Conservation (phyloP, 2,113 vertebrate species). For the Heliornis fulica region DNA sequence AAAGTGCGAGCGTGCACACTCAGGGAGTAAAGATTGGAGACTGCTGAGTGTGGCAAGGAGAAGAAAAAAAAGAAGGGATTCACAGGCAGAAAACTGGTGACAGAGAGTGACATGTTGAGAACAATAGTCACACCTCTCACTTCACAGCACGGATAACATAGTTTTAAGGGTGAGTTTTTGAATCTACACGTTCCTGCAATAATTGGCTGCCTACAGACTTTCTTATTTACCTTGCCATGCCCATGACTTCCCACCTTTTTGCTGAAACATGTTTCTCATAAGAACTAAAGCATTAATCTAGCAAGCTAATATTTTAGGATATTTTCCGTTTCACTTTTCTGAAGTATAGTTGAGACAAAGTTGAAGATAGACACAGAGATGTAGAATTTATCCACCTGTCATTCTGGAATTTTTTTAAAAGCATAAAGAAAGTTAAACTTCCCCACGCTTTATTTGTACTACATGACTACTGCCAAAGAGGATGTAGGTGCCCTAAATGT, state of each 20-base stretch:
- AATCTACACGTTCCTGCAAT: not conserved
- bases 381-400: not conserved
- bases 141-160: not conserved
- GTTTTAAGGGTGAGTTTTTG: not conserved
- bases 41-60: not conserved
- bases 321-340: not conserved
- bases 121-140: not conserved
- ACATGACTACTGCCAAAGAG: constrained; percentile 18
- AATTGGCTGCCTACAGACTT: not conserved
- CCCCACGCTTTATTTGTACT: constrained; percentile 1
- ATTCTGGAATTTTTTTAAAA: not conserved
- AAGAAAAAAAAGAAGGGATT: not conserved
- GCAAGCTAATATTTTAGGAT: not conserved
- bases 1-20: not conserved
- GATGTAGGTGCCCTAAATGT: not conserved
- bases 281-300: not conserved
- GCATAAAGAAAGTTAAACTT: not conserved
- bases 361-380: not conserved
- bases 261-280: not conserved
- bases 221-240: not conserved
- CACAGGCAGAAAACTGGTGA: fast-evolving
- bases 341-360: not conserved
- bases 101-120: not conserved
- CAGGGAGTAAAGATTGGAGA: not conserved
- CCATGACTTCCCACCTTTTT: not conserved